Base-by-base conservation (phyloP, 2,113 vertebrate species). In the Mobula birostris region DNA sequence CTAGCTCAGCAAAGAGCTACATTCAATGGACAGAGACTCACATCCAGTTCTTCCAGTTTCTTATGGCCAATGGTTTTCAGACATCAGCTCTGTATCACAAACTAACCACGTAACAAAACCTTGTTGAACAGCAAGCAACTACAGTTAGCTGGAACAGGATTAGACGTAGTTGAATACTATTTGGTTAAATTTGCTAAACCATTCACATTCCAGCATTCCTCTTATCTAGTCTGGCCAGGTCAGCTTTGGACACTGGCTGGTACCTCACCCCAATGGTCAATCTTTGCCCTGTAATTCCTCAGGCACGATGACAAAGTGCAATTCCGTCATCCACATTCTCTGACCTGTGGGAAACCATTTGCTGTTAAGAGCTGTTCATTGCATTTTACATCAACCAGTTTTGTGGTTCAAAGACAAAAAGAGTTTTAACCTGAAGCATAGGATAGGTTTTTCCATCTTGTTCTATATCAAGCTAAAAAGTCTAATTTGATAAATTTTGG, bases 251-350 rank as follows among this genome's bases (percentile, higher is more conserved):
- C 95, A 95, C 94, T 85, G 95, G 95, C 94, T 95, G n/a, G 95
- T 96, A 96, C 97, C 98, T 99, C 98, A 99, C 98, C 98, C 97
- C 97, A 83, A 95, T 96, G 77, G 95, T 36, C 95, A 97, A 97
- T 95, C 96, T 96, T 96, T 98, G 98, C 97, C 98, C 98, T 98
- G 99, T 87, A 96, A 95, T 97, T 94, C 97, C 97, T 96, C 97
- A 95, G 97, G 97, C 70, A 78, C 98, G 97, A 97, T 97, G 88
- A 17, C 17, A 98, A 58, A 98, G 95, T 87, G 97, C 96, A 95
- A 97, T 96, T 95, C 97, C 97, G 94, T 96, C 97, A 11, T 98
- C 98, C 96, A 98, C 97, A 96, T 98, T 98, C 98, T 96, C 97
- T 96, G 98, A 98, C 97, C 99, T 99, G 98, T 77, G 96, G 96